phyloP scores from a whole-genome alignment of 1,140 invertebrate species.

The Propsilocerus akamusi region DNA sequence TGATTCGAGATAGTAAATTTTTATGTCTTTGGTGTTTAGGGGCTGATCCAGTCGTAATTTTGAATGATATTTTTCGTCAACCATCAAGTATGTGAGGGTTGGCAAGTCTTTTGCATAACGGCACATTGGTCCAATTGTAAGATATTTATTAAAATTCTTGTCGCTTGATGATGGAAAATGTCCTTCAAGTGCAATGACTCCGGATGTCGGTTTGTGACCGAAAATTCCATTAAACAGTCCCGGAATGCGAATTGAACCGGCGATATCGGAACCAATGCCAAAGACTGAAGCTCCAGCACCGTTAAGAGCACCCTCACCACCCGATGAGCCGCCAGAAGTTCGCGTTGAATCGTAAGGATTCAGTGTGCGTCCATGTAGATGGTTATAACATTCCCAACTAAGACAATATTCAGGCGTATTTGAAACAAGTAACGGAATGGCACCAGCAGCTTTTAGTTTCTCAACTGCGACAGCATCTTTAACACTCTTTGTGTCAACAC shows the following conservation, averaged over 20 bases:
- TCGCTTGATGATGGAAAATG: conserved; percentile 34
- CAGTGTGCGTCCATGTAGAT: conserved; percentile 45
- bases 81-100: conserved; percentile 40
- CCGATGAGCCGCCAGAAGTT: conserved; percentile 55
- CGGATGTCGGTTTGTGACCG: conserved; percentile 65
- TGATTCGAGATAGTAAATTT: conserved; percentile 42
- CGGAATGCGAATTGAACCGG: conserved; percentile 71
- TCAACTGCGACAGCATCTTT: conserved; percentile 40
- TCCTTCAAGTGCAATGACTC: conserved; percentile 30
- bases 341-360: conserved; percentile 57
- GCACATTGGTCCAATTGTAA: conserved; percentile 59
- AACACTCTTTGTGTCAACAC: conserved; percentile 32
- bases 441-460: conserved; percentile 42
- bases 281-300: conserved; percentile 52
- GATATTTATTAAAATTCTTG: conserved; percentile 24
- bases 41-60: conserved; percentile 24
- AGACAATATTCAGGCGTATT: conserved; percentile 65
- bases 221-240: conserved; percentile 71
- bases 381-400: conserved; percentile 52
- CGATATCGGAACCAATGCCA: conserved; percentile 64
- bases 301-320: conserved; percentile 50
- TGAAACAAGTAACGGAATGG: conserved; percentile 59
- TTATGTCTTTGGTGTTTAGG: conserved; percentile 38
- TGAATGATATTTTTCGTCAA: conserved; percentile 17
- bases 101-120: conserved; percentile 60